Percentiles rank a stretch among this genome's conserved stretches.
phyloP scores from a whole-genome alignment of 2,797 vertebrate genomes.

The Sciaenops ocellatus region DNA sequence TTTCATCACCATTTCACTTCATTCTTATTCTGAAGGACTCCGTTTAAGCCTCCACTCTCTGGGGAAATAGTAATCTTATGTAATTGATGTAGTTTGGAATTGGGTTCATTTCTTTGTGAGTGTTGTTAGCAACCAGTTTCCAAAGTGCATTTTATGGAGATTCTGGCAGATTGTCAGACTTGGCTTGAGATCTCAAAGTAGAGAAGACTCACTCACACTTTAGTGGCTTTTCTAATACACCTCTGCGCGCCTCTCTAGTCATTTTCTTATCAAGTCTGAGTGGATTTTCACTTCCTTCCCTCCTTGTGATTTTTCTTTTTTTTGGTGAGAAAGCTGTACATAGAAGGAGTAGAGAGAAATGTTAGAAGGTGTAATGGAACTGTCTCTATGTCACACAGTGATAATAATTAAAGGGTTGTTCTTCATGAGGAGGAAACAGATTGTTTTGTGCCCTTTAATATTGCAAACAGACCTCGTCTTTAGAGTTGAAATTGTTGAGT shows the following conservation, averaged over 20 bases:
- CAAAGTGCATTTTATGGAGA: constrained; percentile 11
- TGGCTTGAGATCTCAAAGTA: neutral
- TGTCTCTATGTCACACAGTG: neutral
- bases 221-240: neutral
- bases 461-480: neutral
- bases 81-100: constrained; percentile 37
- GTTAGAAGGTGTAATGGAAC: neutral
- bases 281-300: neutral
- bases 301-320: neutral
- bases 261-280: neutral
- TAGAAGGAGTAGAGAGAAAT: neutral
- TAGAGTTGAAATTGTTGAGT: neutral
- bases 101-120: constrained; percentile 7
- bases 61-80: constrained; percentile 20
- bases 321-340: neutral
- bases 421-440: neutral
- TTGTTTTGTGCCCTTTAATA: neutral
- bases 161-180: constrained; percentile 2
- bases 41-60: constrained; percentile 32
- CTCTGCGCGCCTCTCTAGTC: neutral
- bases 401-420: too few species aligned
- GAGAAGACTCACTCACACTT: neutral
- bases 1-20: constrained; percentile 34
- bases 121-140: neutral
- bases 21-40: constrained; percentile 28